These are phyloP conservation scores for Mastomys coucha DNA, from an alignment of 2,113 vertebrate species.

Conservation along the genomic window DNA sequence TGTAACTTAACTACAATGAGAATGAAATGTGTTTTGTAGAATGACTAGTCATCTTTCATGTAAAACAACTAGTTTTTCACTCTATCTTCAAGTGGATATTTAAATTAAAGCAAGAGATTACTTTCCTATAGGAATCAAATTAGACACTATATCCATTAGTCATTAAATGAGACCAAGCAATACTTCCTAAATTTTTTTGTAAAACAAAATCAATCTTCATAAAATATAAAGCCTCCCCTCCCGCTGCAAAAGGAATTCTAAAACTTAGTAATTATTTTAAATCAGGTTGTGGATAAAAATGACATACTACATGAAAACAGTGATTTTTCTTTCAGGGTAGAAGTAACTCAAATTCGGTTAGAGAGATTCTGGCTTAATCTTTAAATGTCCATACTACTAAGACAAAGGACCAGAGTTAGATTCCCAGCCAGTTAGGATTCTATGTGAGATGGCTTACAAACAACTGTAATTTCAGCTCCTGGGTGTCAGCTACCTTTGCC, in stretches of 20 bases:
- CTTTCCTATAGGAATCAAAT: background rate
- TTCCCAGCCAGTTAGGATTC: background rate
- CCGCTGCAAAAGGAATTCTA: background rate
- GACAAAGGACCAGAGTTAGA: background rate
- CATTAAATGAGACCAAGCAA: conserved; percentile 24
- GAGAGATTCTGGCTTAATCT: background rate
- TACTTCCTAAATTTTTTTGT: background rate
- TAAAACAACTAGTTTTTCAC: background rate
- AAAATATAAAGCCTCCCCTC: background rate
- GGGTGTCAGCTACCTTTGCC: background rate
- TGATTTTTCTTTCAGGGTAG: background rate
- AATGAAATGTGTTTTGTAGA: background rate
- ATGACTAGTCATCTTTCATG: background rate
- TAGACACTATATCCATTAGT: background rate
- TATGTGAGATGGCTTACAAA: background rate
- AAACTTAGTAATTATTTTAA: conserved; percentile 7
- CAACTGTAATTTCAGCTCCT: background rate
- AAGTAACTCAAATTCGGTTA: background rate
- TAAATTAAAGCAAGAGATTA: background rate
- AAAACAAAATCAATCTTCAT: background rate
- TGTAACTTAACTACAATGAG: background rate
- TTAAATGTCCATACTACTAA: background rate
- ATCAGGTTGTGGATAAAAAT: background rate
- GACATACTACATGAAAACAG: background rate
- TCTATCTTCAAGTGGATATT: background rate